Evolutionary conservation across 2,113 vertebrate species (phyloP).

Genomic region (Ageneiosus marmoratus): DNA sequence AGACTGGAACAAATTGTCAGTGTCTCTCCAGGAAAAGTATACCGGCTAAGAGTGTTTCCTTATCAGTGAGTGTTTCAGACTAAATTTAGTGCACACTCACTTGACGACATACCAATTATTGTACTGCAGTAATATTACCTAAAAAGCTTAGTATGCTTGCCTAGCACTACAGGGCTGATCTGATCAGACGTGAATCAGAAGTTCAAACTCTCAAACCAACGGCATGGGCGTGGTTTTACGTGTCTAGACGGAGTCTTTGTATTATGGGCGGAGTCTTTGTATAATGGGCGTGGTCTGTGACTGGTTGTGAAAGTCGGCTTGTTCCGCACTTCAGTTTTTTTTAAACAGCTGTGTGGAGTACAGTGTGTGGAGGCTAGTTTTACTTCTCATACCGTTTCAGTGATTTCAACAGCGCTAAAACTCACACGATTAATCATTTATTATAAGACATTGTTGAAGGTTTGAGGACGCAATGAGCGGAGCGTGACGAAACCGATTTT

Average conservation of each 20-base stretch:
- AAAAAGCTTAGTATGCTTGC: not conserved
- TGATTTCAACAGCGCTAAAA: constrained; percentile 26
- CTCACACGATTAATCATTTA: constrained; percentile 73
- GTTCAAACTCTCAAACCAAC: not conserved
- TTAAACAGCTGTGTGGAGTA: not conserved
- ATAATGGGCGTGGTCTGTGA: not conserved
- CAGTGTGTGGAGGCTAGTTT: not conserved
- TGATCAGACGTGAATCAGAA: not conserved
- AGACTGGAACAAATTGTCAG: not conserved
- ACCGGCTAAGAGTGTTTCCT: not conserved
- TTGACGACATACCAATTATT: not conserved
- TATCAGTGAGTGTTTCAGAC: not conserved
- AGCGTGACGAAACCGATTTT: not conserved
- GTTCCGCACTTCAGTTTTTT: not conserved
- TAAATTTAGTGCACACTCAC: not conserved
- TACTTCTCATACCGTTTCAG: not conserved
- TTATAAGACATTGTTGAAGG: constrained; percentile 70
- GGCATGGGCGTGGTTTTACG: not conserved
- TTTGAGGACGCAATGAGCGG: constrained; percentile 4
- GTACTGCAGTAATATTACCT: not conserved
- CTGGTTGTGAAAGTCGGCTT: not conserved
- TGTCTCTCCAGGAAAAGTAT: not conserved
- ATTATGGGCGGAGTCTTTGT: not conserved
- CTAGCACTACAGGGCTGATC: not conserved
- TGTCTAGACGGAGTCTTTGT: accelerated